Conservation (phyloP, 2,113 vertebrate genomes). For the Bambusicola thoracicus region DNA sequence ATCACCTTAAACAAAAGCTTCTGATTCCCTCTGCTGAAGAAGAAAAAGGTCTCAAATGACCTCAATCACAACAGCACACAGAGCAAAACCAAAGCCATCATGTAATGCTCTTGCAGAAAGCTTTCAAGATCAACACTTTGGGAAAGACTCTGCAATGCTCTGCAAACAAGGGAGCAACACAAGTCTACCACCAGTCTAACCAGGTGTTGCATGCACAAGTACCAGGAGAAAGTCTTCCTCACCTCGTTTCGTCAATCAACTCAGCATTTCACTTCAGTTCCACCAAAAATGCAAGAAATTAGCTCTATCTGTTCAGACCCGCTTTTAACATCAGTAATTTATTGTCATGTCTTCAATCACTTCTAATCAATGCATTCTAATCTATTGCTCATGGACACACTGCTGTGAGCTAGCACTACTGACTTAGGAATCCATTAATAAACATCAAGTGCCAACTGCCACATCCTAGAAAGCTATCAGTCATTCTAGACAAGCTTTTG, state of each 20-base stretch:
- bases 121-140: background rate
- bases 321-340: background rate
- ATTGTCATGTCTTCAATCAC: background rate
- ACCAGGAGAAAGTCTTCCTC: background rate
- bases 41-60: background rate
- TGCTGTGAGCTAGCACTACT: fast-evolving
- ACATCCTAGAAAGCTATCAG: fast-evolving
- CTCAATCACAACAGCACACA: background rate
- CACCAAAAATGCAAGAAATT: background rate
- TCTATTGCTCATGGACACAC: background rate
- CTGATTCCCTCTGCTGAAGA: background rate
- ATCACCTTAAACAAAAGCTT: slow-evolving; percentile 13
- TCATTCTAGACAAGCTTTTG: background rate
- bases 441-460: fast-evolving
- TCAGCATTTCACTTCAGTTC: background rate
- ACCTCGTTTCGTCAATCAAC: background rate
- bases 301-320: background rate
- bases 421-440: fast-evolving
- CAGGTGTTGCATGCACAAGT: fast-evolving
- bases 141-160: background rate
- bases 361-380: background rate
- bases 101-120: background rate
- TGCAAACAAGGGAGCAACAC: background rate
- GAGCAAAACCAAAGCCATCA: background rate
- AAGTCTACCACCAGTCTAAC: background rate